Evolutionary conservation across 2,797 vertebrate genomes (phyloP).

Genomic region (Buceros bicornis): DNA sequence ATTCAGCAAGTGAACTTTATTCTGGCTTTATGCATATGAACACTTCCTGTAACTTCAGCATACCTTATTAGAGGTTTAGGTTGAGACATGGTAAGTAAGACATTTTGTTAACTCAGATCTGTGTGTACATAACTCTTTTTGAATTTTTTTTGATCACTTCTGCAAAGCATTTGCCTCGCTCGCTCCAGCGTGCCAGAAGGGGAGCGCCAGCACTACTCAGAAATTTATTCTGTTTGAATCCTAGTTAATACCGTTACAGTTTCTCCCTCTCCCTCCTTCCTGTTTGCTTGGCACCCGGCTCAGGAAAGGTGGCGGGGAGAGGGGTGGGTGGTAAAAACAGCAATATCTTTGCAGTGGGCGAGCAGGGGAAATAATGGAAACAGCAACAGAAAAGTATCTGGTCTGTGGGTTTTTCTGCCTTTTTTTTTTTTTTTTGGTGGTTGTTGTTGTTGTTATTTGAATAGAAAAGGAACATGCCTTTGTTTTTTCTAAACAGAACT

Average conservation of each 20-base stretch:
- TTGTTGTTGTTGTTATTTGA: not conserved
- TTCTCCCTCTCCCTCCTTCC: constrained; percentile 38
- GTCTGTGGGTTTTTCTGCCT: not conserved
- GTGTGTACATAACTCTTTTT: not conserved
- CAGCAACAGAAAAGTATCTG: not conserved
- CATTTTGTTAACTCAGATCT: not conserved
- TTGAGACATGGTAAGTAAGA: not conserved
- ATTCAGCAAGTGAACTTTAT: constrained; percentile 2
- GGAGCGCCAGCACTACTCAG: not conserved
- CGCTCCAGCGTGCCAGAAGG: not conserved
- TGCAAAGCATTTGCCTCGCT: not conserved
- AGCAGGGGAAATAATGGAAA: constrained; percentile 13
- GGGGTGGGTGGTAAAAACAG: not conserved
- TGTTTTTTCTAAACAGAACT: not conserved
- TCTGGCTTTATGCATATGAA: not conserved
- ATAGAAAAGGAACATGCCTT: not conserved
- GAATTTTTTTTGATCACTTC: not conserved
- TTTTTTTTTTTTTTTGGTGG: too few species aligned
- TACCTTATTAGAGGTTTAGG: not conserved
- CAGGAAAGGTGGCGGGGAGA: not conserved
- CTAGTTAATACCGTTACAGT: not conserved
- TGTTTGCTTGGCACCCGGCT: constrained; percentile 2
- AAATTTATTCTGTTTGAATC: not conserved
- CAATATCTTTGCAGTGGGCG: not conserved
- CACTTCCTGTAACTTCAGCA: not conserved